Percentiles rank a stretch among this genome's conserved stretches.
These are phyloP conservation scores for Chrysocyon brachyurus DNA, from an alignment of 2,797 vertebrate species.

Conservation along the genomic window DNA sequence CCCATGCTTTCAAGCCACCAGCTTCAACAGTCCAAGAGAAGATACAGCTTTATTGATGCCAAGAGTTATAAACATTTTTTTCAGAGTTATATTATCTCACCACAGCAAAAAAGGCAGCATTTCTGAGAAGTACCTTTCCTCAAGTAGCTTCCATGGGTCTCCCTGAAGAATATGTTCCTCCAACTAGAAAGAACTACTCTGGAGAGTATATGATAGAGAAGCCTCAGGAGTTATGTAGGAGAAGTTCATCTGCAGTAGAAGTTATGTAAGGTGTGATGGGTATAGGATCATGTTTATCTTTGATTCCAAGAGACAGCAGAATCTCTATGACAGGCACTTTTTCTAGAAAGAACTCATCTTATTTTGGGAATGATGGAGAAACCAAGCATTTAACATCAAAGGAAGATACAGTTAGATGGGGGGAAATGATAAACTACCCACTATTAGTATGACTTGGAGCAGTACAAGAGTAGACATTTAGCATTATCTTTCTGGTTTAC, in stretches of 20 bases:
- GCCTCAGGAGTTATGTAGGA: background rate
- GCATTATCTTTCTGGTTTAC: background rate
- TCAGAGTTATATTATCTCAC: background rate
- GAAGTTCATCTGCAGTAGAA: background rate
- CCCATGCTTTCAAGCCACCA: background rate
- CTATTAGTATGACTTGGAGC: background rate
- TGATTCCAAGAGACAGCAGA: background rate
- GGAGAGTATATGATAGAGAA: background rate
- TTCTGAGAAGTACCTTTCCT: background rate
- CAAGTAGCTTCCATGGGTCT: background rate
- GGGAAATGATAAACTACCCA: too few relatives aligned
- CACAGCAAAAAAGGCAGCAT: background rate
- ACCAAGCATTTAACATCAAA: background rate
- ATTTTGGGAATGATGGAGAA: background rate
- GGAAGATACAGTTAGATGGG: background rate
- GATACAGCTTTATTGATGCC: background rate
- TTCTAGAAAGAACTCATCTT: background rate
- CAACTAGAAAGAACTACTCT: conserved; percentile 8
- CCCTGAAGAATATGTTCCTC: background rate
- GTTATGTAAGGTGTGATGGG: background rate
- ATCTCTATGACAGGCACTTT: background rate
- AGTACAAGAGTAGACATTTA: background rate
- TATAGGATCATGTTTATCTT: background rate
- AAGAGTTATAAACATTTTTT: background rate
- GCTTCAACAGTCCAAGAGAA: background rate